phyloP scores from a whole-genome alignment of 2,797 vertebrate species.

The Micropoecilia bifurca region DNA sequence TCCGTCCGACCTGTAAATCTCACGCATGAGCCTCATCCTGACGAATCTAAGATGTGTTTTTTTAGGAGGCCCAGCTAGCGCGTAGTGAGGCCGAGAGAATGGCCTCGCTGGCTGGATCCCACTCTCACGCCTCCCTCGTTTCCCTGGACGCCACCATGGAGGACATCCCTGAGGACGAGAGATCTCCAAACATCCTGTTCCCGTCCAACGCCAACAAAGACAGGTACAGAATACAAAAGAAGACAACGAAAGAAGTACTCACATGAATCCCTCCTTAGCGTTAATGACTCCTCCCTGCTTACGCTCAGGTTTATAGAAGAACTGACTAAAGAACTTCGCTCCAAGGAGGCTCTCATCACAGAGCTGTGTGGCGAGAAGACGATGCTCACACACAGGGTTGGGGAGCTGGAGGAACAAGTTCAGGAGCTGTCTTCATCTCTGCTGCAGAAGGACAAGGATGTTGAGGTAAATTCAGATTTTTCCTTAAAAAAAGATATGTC shows the following conservation, averaged over 20 bases:
- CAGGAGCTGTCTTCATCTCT: slow-evolving; percentile 78
- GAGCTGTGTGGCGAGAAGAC: slow-evolving; percentile 84
- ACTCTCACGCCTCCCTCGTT: slow-evolving; percentile 82
- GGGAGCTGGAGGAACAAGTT: slow-evolving; percentile 73
- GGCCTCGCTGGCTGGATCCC: slow-evolving; percentile 83
- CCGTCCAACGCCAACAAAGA: slow-evolving; percentile 80
- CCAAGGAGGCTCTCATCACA: slow-evolving; percentile 81
- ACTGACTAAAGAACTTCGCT: slow-evolving; percentile 81
- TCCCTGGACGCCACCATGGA: slow-evolving; percentile 85
- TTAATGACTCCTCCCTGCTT: slow-evolving; percentile 15
- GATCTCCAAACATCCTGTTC: slow-evolving; percentile 49
- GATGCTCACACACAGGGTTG: slow-evolving; percentile 68
- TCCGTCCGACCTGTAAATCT: not conserved
- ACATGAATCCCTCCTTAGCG: not conserved
- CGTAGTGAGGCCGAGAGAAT: slow-evolving; percentile 85
- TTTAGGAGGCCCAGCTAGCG: slow-evolving; percentile 90
- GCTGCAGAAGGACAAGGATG: slow-evolving; percentile 84
- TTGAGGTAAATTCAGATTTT: slow-evolving; percentile 71
- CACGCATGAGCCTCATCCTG: not conserved
- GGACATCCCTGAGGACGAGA: slow-evolving; percentile 74
- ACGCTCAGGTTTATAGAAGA: slow-evolving; percentile 85
- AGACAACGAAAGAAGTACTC: not conserved
- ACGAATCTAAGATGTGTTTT: slow-evolving; percentile 8
- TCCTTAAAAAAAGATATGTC: not conserved
- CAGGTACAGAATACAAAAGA: slow-evolving; percentile 67